Conservation (phyloP, 2,797 vertebrate species). For the Taeniopygia guttata region DNA sequence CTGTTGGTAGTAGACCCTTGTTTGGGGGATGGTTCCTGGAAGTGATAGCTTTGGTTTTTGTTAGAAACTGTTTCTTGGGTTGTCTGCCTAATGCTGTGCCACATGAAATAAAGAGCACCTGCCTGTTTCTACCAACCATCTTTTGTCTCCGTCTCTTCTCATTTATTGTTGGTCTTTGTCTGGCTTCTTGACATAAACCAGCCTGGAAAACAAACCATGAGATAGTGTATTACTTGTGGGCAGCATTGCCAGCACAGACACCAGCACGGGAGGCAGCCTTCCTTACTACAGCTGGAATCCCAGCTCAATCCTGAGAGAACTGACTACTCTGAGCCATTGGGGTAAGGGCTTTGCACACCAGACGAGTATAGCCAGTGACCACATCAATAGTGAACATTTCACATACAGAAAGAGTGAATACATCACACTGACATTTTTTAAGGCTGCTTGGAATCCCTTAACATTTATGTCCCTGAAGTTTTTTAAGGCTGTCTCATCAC, state of each 20-base stretch:
- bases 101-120: constrained; percentile 71
- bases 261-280: fast-evolving
- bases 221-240: not conserved
- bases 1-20: constrained; percentile 41
- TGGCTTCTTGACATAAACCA: not conserved
- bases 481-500: not conserved
- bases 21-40: constrained; percentile 21
- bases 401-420: not conserved
- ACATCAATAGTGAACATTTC: not conserved
- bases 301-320: not conserved
- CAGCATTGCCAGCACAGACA: not conserved
- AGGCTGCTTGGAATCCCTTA: not conserved
- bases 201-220: not conserved
- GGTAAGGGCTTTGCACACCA: not conserved
- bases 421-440: not conserved
- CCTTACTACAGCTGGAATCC: not conserved
- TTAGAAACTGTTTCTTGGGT: constrained; percentile 63
- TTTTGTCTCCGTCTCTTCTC: constrained; percentile 44
- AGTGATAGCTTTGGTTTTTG: constrained; percentile 51
- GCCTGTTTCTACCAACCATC: constrained; percentile 65
- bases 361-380: not conserved
- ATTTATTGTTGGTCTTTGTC: constrained; percentile 26
- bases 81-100: constrained; percentile 71
- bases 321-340: not conserved
- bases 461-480: not conserved